Percentiles rank a stretch among this genome's conserved stretches.
phyloP scores from a whole-genome alignment of 1,140 invertebrate genomes.

The Diabrotica virgifera region DNA sequence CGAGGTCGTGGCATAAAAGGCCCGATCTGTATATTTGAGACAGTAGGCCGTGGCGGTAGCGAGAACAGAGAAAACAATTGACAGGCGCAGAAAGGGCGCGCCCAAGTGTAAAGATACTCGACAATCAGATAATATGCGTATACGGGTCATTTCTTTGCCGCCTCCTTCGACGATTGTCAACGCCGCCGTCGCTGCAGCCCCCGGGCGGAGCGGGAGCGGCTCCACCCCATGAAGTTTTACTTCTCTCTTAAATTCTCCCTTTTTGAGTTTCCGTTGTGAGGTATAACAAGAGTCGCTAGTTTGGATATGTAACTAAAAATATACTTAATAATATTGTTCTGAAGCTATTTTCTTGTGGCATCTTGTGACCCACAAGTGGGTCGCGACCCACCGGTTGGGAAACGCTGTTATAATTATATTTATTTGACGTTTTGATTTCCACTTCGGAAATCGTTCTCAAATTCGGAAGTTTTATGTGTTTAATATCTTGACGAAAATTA shows the following conservation, averaged over 20 bases:
- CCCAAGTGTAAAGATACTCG: conserved; percentile 44
- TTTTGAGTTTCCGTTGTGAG: too few relatives aligned
- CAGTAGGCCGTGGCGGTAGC: conserved; percentile 25
- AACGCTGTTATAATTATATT: too few relatives aligned
- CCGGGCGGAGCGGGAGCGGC: conserved; percentile 4
- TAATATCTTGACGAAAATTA: too few relatives aligned
- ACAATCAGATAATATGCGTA: conserved; percentile 44
- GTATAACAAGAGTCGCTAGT: too few relatives aligned
- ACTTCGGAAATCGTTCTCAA: too few relatives aligned
- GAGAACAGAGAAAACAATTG: conserved; percentile 34
- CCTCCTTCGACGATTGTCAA: conserved; percentile 21
- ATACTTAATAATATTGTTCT: too few relatives aligned
- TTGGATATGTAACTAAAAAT: too few relatives aligned
- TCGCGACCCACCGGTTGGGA: too few relatives aligned
- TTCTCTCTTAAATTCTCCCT: background rate
- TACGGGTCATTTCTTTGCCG: conserved; percentile 41
- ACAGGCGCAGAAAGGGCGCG: conserved; percentile 42
- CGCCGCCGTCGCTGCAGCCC: conserved; percentile 19
- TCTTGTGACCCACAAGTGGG: too few relatives aligned
- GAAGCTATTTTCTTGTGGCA: too few relatives aligned
- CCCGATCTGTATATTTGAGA: conserved; percentile 13
- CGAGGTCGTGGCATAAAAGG: conserved; percentile 20
- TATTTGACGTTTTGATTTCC: too few relatives aligned
- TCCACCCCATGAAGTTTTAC: background rate
- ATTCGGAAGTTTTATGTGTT: too few relatives aligned